A percentile compares a stretch with the other conserved stretches of the same genome.
phyloP scores from a whole-genome alignment of 2,797 vertebrate genomes.

The Triplophysa yarkandensis region DNA sequence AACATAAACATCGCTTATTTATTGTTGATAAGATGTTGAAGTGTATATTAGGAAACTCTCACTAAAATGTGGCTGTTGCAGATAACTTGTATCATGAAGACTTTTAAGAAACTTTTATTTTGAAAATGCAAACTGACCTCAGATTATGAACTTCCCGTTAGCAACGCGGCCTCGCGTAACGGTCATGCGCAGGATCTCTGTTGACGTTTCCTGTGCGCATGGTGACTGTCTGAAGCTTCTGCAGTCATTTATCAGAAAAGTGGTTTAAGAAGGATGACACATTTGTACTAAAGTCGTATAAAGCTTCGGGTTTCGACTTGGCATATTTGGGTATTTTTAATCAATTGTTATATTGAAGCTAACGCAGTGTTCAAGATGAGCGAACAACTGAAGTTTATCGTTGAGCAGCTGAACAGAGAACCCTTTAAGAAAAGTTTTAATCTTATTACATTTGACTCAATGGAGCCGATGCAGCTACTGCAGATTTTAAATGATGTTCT shows the following conservation, averaged over 20 bases:
- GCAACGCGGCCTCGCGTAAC: constrained; percentile 62
- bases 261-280: not conserved
- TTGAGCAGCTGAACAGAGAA: constrained; percentile 92
- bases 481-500: constrained; percentile 93
- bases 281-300: not conserved
- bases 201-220: not conserved
- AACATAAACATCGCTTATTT: not conserved
- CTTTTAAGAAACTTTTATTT: constrained; percentile 9
- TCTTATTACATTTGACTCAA: constrained; percentile 93
- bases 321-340: not conserved
- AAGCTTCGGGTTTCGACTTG: not conserved
- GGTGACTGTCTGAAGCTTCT: not conserved
- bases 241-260: not conserved
- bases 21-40: not conserved
- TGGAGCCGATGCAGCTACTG: constrained; percentile 89
- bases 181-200: constrained; percentile 63
- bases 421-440: constrained; percentile 95
- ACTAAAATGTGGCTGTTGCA: not conserved
- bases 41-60: too few relatives aligned
- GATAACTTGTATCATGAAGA: not conserved
- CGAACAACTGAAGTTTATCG: constrained; percentile 92
- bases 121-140: not conserved
- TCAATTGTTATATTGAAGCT: not conserved
- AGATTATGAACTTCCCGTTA: constrained; percentile 65
- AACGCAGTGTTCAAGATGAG: constrained; percentile 76